These are phyloP conservation scores for Strongylocentrotus purpuratus DNA, from an alignment of 35 echinoderm and acorn worm species.

Conservation along the genomic window DNA sequence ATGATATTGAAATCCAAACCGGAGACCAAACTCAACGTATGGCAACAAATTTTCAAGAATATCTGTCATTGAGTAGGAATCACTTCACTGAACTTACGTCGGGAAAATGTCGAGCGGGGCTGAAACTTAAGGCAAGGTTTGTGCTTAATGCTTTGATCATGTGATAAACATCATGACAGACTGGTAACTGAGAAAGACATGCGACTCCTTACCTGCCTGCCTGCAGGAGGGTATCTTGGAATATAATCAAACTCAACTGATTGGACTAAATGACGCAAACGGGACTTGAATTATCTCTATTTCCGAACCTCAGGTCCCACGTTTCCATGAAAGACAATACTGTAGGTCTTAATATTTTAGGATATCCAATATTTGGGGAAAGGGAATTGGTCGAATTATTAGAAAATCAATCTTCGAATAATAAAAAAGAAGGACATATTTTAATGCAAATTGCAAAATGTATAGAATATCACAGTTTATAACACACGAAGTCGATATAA, in stretches of 20 bases:
- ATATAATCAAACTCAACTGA: not conserved
- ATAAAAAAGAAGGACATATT: too few species aligned
- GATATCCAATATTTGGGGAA: not conserved
- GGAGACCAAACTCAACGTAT: not conserved
- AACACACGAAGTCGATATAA: too few species aligned
- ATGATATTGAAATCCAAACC: not conserved
- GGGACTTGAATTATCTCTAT: not conserved
- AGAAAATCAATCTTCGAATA: not conserved
- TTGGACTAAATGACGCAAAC: not conserved
- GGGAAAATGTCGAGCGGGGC: not conserved
- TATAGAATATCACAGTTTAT: too few species aligned
- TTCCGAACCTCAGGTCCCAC: not conserved
- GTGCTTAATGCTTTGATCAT: constrained; percentile 3
- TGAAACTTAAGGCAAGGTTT: not conserved
- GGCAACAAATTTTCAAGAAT: not conserved
- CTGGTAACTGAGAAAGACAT: not conserved
- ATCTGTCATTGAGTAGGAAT: not conserved
- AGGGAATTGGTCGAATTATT: not conserved
- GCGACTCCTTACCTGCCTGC: not conserved
- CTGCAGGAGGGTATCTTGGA: not conserved
- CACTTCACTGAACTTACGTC: not conserved
- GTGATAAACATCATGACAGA: constrained; percentile 11
- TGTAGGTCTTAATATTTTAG: not conserved
- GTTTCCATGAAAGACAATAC: not conserved
- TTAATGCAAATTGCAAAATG: too few species aligned